phyloP scores from a whole-genome alignment of 2,113 vertebrate genomes.

The Neolamprologus hecqui region DNA sequence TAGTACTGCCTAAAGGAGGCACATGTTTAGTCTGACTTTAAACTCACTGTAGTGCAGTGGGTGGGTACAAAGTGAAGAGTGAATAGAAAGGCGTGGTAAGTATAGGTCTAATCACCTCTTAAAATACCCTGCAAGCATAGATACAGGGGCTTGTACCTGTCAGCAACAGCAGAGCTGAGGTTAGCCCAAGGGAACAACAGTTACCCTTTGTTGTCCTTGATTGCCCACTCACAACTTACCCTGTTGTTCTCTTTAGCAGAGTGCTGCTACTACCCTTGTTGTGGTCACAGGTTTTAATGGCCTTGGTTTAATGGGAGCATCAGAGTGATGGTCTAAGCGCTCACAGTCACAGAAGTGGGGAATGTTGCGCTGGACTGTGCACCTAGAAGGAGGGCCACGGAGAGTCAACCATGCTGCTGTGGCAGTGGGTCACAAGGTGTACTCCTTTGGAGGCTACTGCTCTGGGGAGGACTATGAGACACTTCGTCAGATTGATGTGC shows the following conservation, averaged over 20 bases:
- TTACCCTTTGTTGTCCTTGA: background rate
- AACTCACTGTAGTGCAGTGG: background rate
- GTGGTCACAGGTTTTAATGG: slow-evolving; percentile 17
- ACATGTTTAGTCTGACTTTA: background rate
- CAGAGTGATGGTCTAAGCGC: slow-evolving; percentile 64
- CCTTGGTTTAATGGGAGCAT: slow-evolving; percentile 29
- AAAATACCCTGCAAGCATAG: slow-evolving; percentile 57
- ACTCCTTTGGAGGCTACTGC: slow-evolving; percentile 96
- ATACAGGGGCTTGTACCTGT: slow-evolving; percentile 35
- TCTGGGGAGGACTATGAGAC: slow-evolving; percentile 99
- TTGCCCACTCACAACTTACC: background rate
- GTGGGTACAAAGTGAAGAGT: background rate
- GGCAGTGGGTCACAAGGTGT: slow-evolving; percentile 93
- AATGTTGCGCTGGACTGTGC: slow-evolving; percentile 98
- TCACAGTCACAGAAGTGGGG: slow-evolving; percentile 54
- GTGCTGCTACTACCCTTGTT: background rate
- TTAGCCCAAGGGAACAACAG: background rate
- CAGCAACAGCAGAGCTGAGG: slow-evolving; percentile 20
- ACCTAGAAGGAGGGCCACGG: slow-evolving; percentile 96
- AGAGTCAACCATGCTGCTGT: slow-evolving; percentile 98
- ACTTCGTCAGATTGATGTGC: slow-evolving; percentile 72
- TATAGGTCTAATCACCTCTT: slow-evolving; percentile 51
- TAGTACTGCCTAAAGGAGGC: background rate
- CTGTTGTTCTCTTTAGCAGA: background rate
- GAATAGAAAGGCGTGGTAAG: slow-evolving; percentile 23